Conservation (phyloP, 2,797 vertebrate genomes). For the Mastacembelus armatus region DNA sequence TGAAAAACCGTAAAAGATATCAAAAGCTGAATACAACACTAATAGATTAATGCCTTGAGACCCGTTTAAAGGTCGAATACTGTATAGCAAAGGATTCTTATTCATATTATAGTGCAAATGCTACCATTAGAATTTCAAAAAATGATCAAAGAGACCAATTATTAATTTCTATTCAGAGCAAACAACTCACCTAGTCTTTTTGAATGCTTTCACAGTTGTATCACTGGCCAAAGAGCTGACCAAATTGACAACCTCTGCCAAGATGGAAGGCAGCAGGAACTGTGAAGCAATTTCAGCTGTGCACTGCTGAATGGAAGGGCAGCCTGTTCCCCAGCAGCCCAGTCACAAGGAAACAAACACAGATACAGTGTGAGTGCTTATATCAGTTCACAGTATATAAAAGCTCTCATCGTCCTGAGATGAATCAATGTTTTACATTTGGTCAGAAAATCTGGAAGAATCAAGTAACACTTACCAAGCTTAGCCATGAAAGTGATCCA, state of each 20-base stretch:
- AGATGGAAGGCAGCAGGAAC: constrained; percentile 92
- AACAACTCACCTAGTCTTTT: constrained; percentile 86
- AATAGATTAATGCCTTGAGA: too few relatives aligned
- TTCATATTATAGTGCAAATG: neutral
- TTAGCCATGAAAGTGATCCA: constrained; percentile 95
- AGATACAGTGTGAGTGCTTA: neutral
- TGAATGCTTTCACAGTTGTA: constrained; percentile 93
- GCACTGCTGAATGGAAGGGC: constrained; percentile 91
- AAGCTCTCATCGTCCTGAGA: neutral
- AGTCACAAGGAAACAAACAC: constrained; percentile 4
- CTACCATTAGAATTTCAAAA: neutral
- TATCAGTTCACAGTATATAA: neutral
- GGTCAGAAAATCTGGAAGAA: neutral
- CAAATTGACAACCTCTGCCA: constrained; percentile 89
- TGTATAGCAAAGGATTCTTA: too few relatives aligned
- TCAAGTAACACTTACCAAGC: constrained; percentile 81
- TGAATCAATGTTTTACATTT: neutral
- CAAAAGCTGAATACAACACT: too few relatives aligned
- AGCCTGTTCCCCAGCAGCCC: constrained; percentile 78
- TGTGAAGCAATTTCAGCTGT: constrained; percentile 89
- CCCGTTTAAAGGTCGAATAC: too few relatives aligned
- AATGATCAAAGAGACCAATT: neutral
- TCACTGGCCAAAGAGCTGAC: constrained; percentile 91
- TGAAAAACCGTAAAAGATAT: too few relatives aligned
- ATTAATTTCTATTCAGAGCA: neutral